Evolutionary conservation across 2,797 vertebrate species (phyloP), one percentile per base, ranked within the genome.

Genomic region (Peromyscus aztecus): DNA sequence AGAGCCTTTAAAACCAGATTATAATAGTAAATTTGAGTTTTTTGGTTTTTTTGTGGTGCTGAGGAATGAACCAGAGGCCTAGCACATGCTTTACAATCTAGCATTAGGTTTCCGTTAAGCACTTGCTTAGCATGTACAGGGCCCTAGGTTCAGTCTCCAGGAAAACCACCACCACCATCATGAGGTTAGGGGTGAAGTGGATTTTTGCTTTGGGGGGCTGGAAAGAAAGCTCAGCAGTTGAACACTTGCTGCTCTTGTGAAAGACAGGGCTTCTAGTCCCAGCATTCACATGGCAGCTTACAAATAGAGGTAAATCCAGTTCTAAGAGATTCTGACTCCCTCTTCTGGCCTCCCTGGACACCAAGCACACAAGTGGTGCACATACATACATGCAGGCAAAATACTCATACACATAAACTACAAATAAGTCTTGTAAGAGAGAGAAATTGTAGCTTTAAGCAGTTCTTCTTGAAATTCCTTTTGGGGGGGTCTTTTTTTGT

Each of bases 401-500:
- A 67, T 84, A 12, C 19, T 34, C 40, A 34, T 84, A 46, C 2
- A 4, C 21, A 46, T 46, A 46, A 63, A 63, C 82, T 84, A 65
- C 40, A 85, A 34, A 49, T 85, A 67, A 49, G 19, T 85, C 31
- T 8, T 46, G 0, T 31, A 19, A 65, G 29, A 63, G 40, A 65
- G 81, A 40, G 24, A 57, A 10, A 73, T 31, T 55, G 6, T 49
- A 93, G 7, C 31, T 52, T 55, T 89, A 95, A 52, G 77, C 71
- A 76, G 0, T 91, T 95, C 34, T 95, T 40, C 40, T 83, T 96
- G 43, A 93, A 96, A 29, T 84, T 46, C 27, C 14, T 23, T 71
- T 77, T 13, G 2, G 67, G 17, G 67, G 16, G 6, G 16, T 69
- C 34, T 76, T 61, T 29, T 43, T 43, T 43, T 43, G 55, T 59